Percentiles rank a stretch among this genome's conserved stretches.
Conservation (phyloP, 2,113 vertebrate species). For the Suncus etruscus region DNA sequence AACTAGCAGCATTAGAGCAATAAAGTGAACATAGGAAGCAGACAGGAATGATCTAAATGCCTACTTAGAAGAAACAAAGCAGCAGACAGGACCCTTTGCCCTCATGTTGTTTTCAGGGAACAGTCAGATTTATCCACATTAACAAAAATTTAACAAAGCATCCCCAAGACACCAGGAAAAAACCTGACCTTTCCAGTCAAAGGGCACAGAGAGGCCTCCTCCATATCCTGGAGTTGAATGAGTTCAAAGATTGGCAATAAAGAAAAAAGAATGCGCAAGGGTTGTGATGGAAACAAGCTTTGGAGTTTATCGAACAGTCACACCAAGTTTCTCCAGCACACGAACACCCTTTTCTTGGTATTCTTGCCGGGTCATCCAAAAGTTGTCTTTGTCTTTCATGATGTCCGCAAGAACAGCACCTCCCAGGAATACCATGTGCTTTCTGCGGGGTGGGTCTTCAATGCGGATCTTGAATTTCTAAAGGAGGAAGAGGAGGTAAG, state of each 20-base stretch:
- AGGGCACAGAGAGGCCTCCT: slow-evolving; percentile 85
- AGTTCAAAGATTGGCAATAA: slow-evolving; percentile 89
- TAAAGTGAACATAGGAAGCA: slow-evolving; percentile 85
- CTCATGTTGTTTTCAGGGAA: slow-evolving; percentile 83
- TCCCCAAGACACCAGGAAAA: slow-evolving; percentile 86
- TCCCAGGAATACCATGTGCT: slow-evolving; percentile 99
- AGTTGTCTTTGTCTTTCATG: slow-evolving; percentile 99
- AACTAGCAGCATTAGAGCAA: slow-evolving; percentile 85
- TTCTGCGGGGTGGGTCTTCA: slow-evolving; percentile 96
- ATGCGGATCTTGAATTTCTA: slow-evolving; percentile 99
- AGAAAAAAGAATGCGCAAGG: slow-evolving; percentile 80
- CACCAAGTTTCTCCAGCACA: slow-evolving; percentile 98
- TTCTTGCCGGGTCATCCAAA: slow-evolving; percentile 99
- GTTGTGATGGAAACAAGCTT: slow-evolving; percentile 81
- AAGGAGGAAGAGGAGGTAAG: slow-evolving; percentile 29
- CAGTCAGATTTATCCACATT: slow-evolving; percentile 87
- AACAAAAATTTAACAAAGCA: slow-evolving; percentile 88
- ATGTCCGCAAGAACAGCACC: slow-evolving; percentile 98
- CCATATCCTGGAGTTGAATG: slow-evolving; percentile 86
- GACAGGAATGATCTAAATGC: slow-evolving; percentile 84
- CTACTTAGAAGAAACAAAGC: slow-evolving; percentile 85
- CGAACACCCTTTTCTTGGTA: slow-evolving; percentile 98
- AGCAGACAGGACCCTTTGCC: slow-evolving; percentile 84
- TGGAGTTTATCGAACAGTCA: slow-evolving; percentile 97
- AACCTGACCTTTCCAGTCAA: slow-evolving; percentile 87